These are phyloP conservation scores for Aix galericulata DNA, from an alignment of 2,113 vertebrate species.

Conservation along the genomic window DNA sequence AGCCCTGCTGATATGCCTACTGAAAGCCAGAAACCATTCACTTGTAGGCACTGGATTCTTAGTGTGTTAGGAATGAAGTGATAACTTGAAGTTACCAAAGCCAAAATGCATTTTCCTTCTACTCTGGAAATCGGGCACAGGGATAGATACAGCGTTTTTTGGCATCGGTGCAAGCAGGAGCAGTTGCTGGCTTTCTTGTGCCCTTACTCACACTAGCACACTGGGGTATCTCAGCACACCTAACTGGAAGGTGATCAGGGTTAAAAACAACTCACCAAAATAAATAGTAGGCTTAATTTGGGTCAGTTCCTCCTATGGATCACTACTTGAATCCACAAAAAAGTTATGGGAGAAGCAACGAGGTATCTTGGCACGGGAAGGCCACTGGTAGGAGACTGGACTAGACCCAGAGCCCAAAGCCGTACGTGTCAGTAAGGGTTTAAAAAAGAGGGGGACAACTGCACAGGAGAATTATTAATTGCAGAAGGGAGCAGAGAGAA, in stretches of 20 bases:
- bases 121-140: not conserved
- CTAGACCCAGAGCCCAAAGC: not conserved
- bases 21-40: not conserved
- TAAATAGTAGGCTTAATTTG: not conserved
- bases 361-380: not conserved
- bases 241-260: not conserved
- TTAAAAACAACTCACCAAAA: not conserved
- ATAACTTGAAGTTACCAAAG: not conserved
- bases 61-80: not conserved
- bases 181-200: not conserved
- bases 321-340: not conserved
- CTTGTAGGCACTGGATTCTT: not conserved
- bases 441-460: not conserved
- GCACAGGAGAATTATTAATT: not conserved
- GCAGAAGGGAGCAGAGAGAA: not conserved
- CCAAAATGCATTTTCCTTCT: not conserved
- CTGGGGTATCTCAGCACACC: not conserved
- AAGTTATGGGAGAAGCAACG: not conserved
- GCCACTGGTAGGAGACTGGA: not conserved
- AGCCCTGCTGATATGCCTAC: not conserved
- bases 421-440: not conserved
- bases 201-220: rapidly evolving
- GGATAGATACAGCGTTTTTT: rapidly evolving
- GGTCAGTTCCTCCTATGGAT: not conserved
- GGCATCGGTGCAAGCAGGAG: not conserved